A percentile compares a stretch with the other conserved stretches of the same genome.
phyloP scores from a whole-genome alignment of 2,113 vertebrate genomes.

The Ivindomyrus marchei region DNA sequence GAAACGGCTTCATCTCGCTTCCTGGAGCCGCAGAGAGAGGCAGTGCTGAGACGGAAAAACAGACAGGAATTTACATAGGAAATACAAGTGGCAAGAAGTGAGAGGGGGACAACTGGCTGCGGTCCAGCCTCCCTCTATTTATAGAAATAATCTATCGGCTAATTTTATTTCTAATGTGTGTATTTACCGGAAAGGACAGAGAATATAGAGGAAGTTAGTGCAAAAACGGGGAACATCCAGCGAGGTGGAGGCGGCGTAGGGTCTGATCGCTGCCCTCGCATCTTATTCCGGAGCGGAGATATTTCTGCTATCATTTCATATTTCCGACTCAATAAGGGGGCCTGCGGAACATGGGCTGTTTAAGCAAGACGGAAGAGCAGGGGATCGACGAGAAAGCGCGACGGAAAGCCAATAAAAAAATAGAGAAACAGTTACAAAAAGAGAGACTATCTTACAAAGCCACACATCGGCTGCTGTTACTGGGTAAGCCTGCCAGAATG shows the following conservation, averaged over 20 bases:
- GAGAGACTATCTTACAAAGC: conserved; percentile 82
- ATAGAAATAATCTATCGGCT: conserved; percentile 35
- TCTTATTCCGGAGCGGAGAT: background rate
- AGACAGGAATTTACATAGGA: conserved; percentile 55
- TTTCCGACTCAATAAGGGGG: conserved; percentile 18
- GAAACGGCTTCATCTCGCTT: conserved; percentile 29
- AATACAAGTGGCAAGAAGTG: conserved; percentile 50
- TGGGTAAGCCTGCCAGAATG: conserved; percentile 64
- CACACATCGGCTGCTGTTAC: conserved; percentile 79
- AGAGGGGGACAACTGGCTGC: conserved; percentile 46
- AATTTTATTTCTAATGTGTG: conserved; percentile 36
- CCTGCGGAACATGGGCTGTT: conserved; percentile 69
- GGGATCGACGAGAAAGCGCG: conserved; percentile 83
- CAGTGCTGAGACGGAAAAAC: conserved; percentile 69
- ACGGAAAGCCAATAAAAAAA: conserved; percentile 86
- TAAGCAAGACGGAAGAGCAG: conserved; percentile 83
- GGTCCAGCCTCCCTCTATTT: conserved; percentile 46
- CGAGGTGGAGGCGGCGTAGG: conserved; percentile 34
- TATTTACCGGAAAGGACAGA: conserved; percentile 27
- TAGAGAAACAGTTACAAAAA: conserved; percentile 86
- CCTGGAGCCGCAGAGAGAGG: conserved; percentile 63
- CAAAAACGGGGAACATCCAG: conserved; percentile 19
- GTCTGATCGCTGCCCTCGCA: conserved; percentile 25
- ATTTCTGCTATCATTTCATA: conserved; percentile 19
- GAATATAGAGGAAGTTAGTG: conserved; percentile 21